Evolutionary conservation across 2,888 invertebrate species (phyloP).

Genomic region (Sympetrum striolatum): DNA sequence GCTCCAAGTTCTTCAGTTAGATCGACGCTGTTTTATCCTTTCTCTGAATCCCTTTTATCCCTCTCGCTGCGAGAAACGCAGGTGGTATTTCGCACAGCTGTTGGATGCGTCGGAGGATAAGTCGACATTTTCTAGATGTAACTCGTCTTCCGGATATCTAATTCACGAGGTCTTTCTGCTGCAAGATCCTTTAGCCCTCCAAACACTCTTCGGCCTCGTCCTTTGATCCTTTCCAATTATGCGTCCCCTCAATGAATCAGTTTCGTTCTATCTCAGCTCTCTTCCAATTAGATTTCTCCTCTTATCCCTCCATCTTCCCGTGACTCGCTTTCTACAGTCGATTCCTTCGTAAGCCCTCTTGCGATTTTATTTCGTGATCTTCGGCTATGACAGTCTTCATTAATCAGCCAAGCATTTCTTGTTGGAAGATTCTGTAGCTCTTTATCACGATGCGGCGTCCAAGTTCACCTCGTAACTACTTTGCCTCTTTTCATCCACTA

Average conservation of each 20-base stretch:
- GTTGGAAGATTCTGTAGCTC: too few species aligned
- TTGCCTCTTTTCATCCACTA: too few species aligned
- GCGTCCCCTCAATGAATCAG: background rate
- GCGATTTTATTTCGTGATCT: background rate
- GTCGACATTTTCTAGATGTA: background rate
- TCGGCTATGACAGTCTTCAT: background rate
- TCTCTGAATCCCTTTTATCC: background rate
- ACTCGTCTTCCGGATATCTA: background rate
- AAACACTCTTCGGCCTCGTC: background rate
- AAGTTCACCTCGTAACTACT: too few species aligned
- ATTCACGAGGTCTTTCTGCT: background rate
- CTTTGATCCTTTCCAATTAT: conserved; percentile 18
- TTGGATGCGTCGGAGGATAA: background rate
- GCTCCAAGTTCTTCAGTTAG: background rate
- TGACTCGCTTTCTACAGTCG: background rate
- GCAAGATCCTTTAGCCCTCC: background rate
- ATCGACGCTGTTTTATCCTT: background rate
- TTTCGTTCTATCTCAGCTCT: background rate
- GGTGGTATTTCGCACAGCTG: conserved; percentile 15
- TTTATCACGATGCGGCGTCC: too few species aligned
- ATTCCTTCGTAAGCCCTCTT: background rate
- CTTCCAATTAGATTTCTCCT: background rate
- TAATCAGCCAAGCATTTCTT: too few species aligned
- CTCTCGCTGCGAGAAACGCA: background rate
- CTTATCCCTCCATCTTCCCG: background rate